Conservation (phyloP, 2,888 invertebrate genomes). For the Ptilodon capucinus region DNA sequence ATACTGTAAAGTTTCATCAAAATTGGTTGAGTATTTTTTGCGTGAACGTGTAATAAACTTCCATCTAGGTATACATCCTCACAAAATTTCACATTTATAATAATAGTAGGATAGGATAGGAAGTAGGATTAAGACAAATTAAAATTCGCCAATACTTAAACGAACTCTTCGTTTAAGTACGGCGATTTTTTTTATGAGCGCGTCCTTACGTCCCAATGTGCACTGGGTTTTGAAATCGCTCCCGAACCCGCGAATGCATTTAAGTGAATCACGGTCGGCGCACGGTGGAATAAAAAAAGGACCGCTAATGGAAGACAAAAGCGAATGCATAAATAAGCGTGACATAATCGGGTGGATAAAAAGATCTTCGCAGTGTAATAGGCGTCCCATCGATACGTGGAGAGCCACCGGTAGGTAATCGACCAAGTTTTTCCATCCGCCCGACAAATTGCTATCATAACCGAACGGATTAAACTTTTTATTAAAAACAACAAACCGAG, state of each 20-base stretch:
- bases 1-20: too few species aligned
- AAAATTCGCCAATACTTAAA: too few species aligned
- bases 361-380: conserved; percentile 54
- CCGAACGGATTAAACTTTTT: conserved; percentile 82
- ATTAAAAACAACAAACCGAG: conserved; percentile 82
- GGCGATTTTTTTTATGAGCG: too few species aligned
- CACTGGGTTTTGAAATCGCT: conserved; percentile 44
- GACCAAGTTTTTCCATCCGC: conserved; percentile 79
- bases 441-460: conserved; percentile 81
- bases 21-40: too few species aligned
- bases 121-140: too few species aligned
- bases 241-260: conserved; percentile 49
- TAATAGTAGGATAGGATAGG: too few species aligned
- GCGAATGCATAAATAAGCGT: conserved; percentile 75
- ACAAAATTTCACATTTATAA: too few species aligned
- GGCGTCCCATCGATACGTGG: conserved; percentile 40
- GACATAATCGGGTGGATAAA: conserved; percentile 71
- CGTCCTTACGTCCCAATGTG: too few species aligned
- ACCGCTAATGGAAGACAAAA: conserved; percentile 78
- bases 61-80: too few species aligned
- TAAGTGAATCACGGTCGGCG: conserved; percentile 59
- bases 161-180: too few species aligned
- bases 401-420: conserved; percentile 74
- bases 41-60: too few species aligned
- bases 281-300: conserved; percentile 59